Evolutionary conservation across 2,888 invertebrate species (phyloP).

Genomic region (Tromatobia lineatoria): DNA sequence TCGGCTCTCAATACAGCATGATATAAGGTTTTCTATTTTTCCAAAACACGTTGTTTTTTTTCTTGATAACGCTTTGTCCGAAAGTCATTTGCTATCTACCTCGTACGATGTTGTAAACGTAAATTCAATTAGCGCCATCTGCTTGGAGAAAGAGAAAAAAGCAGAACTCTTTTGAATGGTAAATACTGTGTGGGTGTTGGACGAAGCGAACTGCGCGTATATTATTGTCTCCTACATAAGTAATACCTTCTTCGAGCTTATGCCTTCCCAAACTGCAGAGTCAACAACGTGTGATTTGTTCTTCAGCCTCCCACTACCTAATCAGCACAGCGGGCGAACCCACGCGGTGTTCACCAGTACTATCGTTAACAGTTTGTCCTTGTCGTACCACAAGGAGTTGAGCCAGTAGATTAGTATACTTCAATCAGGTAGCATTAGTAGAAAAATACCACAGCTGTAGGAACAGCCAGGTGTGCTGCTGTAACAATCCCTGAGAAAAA

Average conservation of each 20-base stretch:
- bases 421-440: constrained; percentile 31
- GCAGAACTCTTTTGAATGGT: neutral
- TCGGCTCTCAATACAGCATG: no score
- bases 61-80: no score
- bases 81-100: no score
- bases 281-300: constrained; percentile 17
- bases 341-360: constrained; percentile 35
- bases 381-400: constrained; percentile 14
- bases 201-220: neutral
- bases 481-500: constrained; percentile 3
- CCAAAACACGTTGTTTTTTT: no score
- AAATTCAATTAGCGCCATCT: neutral
- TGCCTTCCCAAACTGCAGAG: neutral
- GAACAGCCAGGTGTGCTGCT: neutral
- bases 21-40: no score
- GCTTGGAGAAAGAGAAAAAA: neutral
- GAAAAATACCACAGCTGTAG: constrained; percentile 20
- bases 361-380: constrained; percentile 44
- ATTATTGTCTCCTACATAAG: neutral
- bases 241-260: neutral
- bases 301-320: neutral
- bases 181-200: neutral
- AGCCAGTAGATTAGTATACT: constrained; percentile 51
- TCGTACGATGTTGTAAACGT: neutral
- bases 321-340: neutral